Percentiles rank a stretch among this genome's conserved stretches.
phyloP scores from a whole-genome alignment of 2,888 invertebrate species.

The Sphaerophoria rueppellii region DNA sequence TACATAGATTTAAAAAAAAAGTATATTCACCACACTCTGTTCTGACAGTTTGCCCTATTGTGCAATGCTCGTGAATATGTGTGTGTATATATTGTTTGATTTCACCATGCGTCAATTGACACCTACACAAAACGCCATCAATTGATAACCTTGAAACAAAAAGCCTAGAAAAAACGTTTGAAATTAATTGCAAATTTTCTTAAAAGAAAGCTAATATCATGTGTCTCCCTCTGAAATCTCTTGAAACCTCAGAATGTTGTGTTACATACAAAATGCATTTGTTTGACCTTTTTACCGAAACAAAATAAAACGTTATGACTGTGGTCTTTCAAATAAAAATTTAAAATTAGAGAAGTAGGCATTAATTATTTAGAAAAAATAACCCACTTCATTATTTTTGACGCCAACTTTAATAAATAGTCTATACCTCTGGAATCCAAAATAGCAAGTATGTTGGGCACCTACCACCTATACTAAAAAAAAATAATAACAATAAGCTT shows the following conservation, averaged over 20 bases:
- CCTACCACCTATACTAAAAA: background rate
- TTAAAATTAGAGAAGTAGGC: too few relatives aligned
- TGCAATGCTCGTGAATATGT: slow-evolving; percentile 22
- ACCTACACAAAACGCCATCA: slow-evolving; percentile 52
- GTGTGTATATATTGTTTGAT: slow-evolving; percentile 44
- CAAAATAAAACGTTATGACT: too few relatives aligned
- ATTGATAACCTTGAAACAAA: slow-evolving; percentile 58
- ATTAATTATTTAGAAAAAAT: slow-evolving; percentile 23
- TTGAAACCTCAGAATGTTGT: too few relatives aligned
- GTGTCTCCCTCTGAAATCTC: too few relatives aligned
- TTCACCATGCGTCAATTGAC: slow-evolving; percentile 36
- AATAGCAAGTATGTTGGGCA: background rate
- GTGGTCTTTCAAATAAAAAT: too few relatives aligned
- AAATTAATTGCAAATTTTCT: background rate
- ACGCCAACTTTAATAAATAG: background rate
- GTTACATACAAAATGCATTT: too few relatives aligned
- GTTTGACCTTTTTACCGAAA: too few relatives aligned
- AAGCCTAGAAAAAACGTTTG: slow-evolving; percentile 17
- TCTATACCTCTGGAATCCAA: background rate
- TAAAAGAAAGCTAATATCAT: too few relatives aligned
- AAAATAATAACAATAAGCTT: slow-evolving; percentile 21
- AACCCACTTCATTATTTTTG: background rate
- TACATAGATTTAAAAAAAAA: background rate
- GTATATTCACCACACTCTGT: slow-evolving; percentile 16
- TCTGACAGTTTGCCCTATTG: slow-evolving; percentile 18